Percentiles rank a stretch among this genome's conserved stretches.
These are phyloP conservation scores for Eupithecia centaureata DNA, from an alignment of 2,888 invertebrate species.

Conservation along the genomic window DNA sequence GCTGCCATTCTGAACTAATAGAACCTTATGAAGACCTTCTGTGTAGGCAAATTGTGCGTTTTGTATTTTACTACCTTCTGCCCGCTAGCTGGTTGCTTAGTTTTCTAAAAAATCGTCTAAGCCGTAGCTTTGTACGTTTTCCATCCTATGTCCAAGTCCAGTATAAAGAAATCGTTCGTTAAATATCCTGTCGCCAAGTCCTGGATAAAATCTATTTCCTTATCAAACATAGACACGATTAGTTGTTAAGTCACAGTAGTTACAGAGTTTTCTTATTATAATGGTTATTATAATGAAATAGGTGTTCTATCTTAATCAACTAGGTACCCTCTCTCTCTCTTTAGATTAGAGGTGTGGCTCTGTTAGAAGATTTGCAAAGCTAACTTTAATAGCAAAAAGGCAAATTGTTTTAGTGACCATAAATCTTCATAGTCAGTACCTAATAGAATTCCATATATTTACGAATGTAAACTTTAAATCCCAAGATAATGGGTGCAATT, in stretches of 20 bases:
- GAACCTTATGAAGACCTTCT: slow-evolving; percentile 31
- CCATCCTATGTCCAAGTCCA: too few relatives aligned
- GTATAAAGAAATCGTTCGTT: too few relatives aligned
- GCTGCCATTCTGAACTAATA: slow-evolving; percentile 27
- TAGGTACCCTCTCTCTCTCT: not conserved
- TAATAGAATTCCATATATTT: not conserved
- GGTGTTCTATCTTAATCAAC: not conserved
- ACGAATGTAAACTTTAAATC: not conserved
- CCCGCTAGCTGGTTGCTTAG: not conserved
- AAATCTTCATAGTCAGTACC: not conserved
- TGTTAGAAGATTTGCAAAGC: not conserved
- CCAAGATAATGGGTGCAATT: slow-evolving; percentile 1
- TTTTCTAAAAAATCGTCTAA: not conserved
- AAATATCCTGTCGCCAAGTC: not conserved
- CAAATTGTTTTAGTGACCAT: not conserved
- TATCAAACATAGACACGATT: not conserved
- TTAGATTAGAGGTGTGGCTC: not conserved
- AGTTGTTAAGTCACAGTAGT: not conserved
- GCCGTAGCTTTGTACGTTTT: not conserved
- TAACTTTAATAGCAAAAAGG: not conserved
- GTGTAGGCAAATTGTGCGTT: not conserved
- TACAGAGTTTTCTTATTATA: not conserved
- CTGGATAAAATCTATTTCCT: not conserved
- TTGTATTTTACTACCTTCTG: not conserved
- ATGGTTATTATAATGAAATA: not conserved